Evolutionary conservation across 2,888 invertebrate species (phyloP).

Genomic region (Embidobia sp.): DNA sequence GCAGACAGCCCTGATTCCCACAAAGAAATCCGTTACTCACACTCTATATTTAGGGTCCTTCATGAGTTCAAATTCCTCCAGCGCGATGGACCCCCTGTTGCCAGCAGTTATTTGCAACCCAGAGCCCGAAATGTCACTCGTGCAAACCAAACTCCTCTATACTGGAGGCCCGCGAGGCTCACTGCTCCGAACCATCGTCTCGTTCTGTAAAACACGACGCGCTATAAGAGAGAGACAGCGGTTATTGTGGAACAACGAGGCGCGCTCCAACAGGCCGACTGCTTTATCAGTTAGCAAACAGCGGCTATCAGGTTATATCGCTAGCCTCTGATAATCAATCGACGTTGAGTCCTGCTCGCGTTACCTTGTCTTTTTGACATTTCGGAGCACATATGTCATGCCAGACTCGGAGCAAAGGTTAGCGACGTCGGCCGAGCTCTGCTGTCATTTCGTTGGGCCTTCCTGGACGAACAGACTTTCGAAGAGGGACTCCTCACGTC

Average conservation of each 20-base stretch:
- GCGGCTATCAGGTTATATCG: background rate
- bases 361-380: conserved; percentile 43
- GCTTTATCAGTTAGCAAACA: background rate
- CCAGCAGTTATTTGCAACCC: background rate
- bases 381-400: conserved; percentile 48
- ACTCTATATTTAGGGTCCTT: conserved; percentile 91
- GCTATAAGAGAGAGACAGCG: too few relatives aligned
- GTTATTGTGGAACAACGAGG: too few relatives aligned
- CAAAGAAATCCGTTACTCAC: conserved; percentile 83
- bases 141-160: background rate
- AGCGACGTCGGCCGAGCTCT: background rate
- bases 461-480: too few relatives aligned
- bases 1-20: too few relatives aligned
- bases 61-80: conserved; percentile 91
- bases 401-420: background rate
- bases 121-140: background rate
- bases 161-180: too few relatives aligned
- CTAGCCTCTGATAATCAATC: background rate
- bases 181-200: too few relatives aligned
- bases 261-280: too few relatives aligned
- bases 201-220: too few relatives aligned
- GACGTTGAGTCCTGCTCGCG: background rate
- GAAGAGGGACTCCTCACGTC: too few relatives aligned
- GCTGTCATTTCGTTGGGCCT: background rate
- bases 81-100: conserved; percentile 83